A percentile compares a stretch with the other conserved stretches of the same genome.
phyloP scores from a whole-genome alignment of 2,113 vertebrate species.

The Pongo abelii region DNA sequence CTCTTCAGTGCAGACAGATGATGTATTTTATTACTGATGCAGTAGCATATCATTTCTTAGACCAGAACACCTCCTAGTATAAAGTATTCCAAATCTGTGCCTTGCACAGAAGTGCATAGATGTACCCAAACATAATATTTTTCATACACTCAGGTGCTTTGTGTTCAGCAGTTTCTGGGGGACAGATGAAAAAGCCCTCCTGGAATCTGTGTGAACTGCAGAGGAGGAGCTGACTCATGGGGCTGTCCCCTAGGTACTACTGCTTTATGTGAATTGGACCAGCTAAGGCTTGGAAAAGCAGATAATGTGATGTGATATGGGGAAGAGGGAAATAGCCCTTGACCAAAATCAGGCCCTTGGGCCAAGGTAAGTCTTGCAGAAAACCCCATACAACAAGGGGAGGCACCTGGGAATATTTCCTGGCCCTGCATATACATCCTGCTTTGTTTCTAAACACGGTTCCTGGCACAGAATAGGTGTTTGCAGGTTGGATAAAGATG shows the following conservation, averaged over 20 bases:
- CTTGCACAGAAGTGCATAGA: not conserved
- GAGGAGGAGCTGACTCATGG: not conserved
- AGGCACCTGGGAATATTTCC: not conserved
- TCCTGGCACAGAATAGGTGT: not conserved
- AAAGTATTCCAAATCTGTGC: not conserved
- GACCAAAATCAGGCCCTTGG: not conserved
- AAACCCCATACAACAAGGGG: not conserved
- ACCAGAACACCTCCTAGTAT: not conserved
- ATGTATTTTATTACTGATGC: constrained; percentile 58
- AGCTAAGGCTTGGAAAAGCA: not conserved
- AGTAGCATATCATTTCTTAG: constrained; percentile 56
- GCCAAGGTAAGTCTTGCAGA: not conserved
- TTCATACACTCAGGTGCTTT: not conserved
- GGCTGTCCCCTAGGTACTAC: not conserved
- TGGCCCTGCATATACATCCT: not conserved
- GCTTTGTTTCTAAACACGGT: not conserved
- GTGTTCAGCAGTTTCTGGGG: not conserved
- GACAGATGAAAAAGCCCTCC: not conserved
- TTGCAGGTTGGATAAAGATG: not conserved
- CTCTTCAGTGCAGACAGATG: constrained; percentile 56
- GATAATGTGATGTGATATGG: not conserved
- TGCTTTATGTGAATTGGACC: not conserved
- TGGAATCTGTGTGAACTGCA: not conserved
- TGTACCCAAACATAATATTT: not conserved
- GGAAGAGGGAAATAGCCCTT: not conserved